Evolutionary conservation across 2,113 vertebrate genomes (phyloP), one percentile per base, ranked within the genome.

Genomic region (Xenotilapia caudafasciata): DNA sequence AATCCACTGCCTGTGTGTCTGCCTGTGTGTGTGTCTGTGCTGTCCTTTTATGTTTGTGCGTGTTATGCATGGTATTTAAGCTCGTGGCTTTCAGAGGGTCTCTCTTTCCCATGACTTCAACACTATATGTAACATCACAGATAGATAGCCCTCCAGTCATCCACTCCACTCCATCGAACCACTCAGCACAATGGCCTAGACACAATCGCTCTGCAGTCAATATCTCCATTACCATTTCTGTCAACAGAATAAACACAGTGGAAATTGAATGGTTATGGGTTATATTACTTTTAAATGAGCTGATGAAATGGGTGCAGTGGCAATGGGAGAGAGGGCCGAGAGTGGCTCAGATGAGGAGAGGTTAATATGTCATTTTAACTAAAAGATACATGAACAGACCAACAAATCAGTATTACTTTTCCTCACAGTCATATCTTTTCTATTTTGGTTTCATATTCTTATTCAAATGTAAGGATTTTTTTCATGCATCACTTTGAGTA

Each of bases 221-320:
- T 92, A 92, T 93, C 85, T 85, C 83, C 87, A 90, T 93, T 88
- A 84, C 33, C 75, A 82, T 84, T 88, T 87, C 85, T 84, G 90
- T 91, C 90, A 79, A 79, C 65, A 56, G 83, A 85, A 86, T 90
- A 91, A 92, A 89, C 85, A 91, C 58, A 14, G 87, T 49, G 80
- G 58, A 86, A 90, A 91, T 82, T 90, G 79, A 94, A 92, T 88
- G 88, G 83, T 85, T 91, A 88, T 77, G 89, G 89, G 73, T 89
- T 84, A 82, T 87, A 90, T 90, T 88, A 82, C 86, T 88, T 86
- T 92, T 92, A 93, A 93, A 93, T 84, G 83, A 90, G 80, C 68
- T 89, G 87, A 90, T 89, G 86, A 92, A 93, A 91, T 83, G 87
- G 73, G 70, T 47, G 45, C 75, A 65, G 53, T 6, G 65, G 73